Evolutionary conservation across 2,113 vertebrate genomes (phyloP).

Genomic region (Sylvilagus bachmani): DNA sequence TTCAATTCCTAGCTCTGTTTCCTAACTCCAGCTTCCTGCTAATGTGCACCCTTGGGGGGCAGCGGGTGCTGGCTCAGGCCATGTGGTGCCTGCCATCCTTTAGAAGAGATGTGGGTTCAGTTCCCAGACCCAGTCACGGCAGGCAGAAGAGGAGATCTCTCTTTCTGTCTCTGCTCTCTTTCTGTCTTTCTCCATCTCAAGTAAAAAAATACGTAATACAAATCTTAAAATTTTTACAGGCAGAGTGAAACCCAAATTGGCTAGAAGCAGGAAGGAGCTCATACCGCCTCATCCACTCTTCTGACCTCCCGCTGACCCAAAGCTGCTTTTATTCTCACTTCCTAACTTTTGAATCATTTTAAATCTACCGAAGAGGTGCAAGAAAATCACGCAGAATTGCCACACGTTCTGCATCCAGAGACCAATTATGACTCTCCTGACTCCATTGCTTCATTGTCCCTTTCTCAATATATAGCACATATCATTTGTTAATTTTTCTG

Average conservation of each 20-base stretch:
- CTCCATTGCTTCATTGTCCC: not conserved
- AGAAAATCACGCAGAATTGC: not conserved
- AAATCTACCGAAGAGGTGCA: not conserved
- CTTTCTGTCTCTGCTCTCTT: too few relatives aligned
- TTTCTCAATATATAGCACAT: not conserved
- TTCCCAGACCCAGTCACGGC: too few relatives aligned
- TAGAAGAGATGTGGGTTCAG: too few relatives aligned
- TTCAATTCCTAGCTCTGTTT: too few relatives aligned
- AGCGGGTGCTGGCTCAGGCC: too few relatives aligned
- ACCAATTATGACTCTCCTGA: not conserved
- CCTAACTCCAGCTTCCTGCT: too few relatives aligned
- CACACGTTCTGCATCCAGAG: not conserved
- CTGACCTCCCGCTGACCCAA: not conserved
- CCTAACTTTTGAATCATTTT: not conserved
- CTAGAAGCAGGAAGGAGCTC: conserved; percentile 11
- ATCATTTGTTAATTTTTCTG: conserved; percentile 1
- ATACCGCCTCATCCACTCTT: not conserved
- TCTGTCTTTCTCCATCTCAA: too few relatives aligned
- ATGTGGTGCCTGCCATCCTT: too few relatives aligned
- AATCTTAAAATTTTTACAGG: not conserved
- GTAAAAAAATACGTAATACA: too few relatives aligned
- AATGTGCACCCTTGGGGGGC: too few relatives aligned
- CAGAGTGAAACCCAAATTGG: not conserved
- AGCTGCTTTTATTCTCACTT: not conserved
- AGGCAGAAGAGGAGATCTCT: too few relatives aligned